These are phyloP conservation scores for Numida meleagris DNA, from an alignment of 2,113 vertebrate genomes.

Conservation along the genomic window DNA sequence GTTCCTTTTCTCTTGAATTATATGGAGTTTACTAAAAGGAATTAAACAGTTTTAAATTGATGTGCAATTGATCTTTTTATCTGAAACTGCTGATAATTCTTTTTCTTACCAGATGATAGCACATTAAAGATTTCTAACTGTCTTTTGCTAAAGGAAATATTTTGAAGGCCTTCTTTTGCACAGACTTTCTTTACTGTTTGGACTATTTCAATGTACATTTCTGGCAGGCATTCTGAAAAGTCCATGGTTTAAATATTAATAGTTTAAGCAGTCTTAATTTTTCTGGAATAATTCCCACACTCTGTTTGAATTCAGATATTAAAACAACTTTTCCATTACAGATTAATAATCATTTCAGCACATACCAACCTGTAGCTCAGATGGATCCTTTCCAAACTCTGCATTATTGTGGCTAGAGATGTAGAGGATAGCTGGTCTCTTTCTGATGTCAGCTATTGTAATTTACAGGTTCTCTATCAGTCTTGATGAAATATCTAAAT, in stretches of 20 bases:
- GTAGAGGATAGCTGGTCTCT: rapidly evolving
- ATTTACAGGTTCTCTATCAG: not conserved
- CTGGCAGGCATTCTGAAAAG: not conserved
- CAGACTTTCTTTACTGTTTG: not conserved
- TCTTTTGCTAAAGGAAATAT: not conserved
- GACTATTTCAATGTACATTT: not conserved
- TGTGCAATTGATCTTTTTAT: not conserved
- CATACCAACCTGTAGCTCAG: not conserved
- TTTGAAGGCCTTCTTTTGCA: not conserved
- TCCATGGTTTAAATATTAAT: not conserved
- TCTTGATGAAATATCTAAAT: not conserved
- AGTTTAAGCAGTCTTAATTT: not conserved
- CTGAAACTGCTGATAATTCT: not conserved
- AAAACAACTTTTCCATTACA: rapidly evolving
- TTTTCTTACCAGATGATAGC: not conserved
- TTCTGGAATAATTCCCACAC: not conserved
- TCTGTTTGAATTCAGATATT: not conserved
- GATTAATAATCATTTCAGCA: not conserved
- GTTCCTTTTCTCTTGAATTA: not conserved
- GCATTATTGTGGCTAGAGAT: not conserved
- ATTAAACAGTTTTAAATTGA: not conserved
- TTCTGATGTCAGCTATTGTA: not conserved
- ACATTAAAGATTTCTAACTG: not conserved
- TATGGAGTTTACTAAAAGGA: not conserved
- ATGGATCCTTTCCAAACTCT: not conserved